Evolutionary conservation across 30 jellyfish, hydroid and myxozoan species (phyloP).

Genomic region (Phacellophora camtschatica): DNA sequence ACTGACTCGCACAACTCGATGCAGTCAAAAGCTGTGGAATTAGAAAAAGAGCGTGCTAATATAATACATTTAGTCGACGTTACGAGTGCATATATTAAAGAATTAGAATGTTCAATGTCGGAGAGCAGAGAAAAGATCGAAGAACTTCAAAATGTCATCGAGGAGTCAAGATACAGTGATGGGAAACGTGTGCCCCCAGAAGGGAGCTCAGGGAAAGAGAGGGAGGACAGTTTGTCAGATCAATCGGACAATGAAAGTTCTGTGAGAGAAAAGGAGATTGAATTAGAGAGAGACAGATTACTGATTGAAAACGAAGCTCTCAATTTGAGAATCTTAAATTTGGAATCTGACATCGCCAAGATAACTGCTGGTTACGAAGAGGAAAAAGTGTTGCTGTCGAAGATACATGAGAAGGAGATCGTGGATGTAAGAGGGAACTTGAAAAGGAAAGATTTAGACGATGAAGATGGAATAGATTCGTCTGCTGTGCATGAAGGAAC

Average conservation of each 20-base stretch:
- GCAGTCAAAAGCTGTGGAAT: constrained; percentile 84
- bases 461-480: constrained; percentile 8
- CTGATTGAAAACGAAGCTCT: constrained; percentile 25
- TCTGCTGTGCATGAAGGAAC: background rate
- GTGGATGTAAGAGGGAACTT: background rate
- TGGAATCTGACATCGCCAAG: constrained; percentile 61
- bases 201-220: constrained; percentile 73
- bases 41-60: constrained; percentile 87
- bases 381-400: constrained; percentile 7
- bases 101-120: constrained; percentile 76
- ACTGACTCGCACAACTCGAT: constrained; percentile 69
- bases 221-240: constrained; percentile 60
- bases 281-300: constrained; percentile 1
- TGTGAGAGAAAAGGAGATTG: constrained; percentile 2
- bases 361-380: constrained; percentile 18
- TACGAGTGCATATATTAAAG: constrained; percentile 94
- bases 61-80: constrained; percentile 91
- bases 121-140: constrained; percentile 76
- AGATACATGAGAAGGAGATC: background rate
- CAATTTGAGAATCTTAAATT: constrained; percentile 13
- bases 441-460: background rate
- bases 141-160: constrained; percentile 77
- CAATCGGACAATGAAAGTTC: constrained; percentile 40
- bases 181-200: constrained; percentile 91
- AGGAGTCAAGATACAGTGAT: constrained; percentile 22